Conservation (phyloP, 2,797 vertebrate genomes). For the Eutrigla gurnardus region DNA sequence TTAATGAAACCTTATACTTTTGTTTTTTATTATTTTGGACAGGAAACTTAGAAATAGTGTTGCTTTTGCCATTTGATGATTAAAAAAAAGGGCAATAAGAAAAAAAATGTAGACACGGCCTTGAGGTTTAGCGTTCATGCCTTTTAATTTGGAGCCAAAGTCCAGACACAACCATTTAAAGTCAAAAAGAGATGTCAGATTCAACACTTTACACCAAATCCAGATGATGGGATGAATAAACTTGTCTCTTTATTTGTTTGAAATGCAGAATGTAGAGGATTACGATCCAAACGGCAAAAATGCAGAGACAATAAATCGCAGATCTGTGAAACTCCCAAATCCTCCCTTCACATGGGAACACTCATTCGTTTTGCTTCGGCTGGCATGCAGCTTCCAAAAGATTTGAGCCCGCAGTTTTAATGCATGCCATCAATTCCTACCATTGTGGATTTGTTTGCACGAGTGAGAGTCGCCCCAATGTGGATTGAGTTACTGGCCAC, state of each 20-base stretch:
- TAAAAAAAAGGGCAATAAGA: background rate
- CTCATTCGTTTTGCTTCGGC: slow-evolving; percentile 58
- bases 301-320: slow-evolving; percentile 40
- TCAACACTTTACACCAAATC: background rate
- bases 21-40: background rate
- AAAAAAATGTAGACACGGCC: background rate
- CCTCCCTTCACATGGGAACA: slow-evolving; percentile 35
- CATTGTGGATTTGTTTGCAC: slow-evolving; percentile 66
- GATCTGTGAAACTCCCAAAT: slow-evolving; percentile 32
- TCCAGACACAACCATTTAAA: background rate
- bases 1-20: too few relatives aligned
- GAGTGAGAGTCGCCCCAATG: slow-evolving; percentile 56
- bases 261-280: slow-evolving; percentile 15
- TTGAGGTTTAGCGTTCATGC: background rate
- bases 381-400: slow-evolving; percentile 49
- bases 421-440: slow-evolving; percentile 64
- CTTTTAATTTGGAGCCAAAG: background rate
- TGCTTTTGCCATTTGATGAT: background rate
- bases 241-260: slow-evolving; percentile 10
- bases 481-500: slow-evolving; percentile 63
- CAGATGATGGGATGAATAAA: background rate
- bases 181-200: background rate
- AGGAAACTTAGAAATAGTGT: background rate
- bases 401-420: slow-evolving; percentile 57
- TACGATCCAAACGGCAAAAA: slow-evolving; percentile 14